phyloP scores from a whole-genome alignment of 2,797 vertebrate genomes.

The Lacerta agilis region DNA sequence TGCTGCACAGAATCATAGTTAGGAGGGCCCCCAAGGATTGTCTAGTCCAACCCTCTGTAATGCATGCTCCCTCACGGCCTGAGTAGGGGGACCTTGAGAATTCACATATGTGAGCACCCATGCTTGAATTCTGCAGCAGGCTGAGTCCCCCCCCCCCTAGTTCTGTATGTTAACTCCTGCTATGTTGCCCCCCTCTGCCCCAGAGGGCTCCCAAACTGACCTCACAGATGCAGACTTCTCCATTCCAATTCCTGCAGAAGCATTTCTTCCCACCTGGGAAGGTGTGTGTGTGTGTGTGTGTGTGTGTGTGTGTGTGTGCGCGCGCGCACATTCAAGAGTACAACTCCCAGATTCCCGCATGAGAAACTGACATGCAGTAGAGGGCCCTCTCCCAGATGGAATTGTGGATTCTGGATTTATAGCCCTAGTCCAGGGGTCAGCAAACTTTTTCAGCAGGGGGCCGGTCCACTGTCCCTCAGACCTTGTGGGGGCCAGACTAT shows the following conservation, averaged over 20 bases:
- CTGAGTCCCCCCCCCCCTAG: too few relatives aligned
- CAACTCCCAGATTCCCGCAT: neutral
- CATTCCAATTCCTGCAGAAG: too few relatives aligned
- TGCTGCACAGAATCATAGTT: neutral
- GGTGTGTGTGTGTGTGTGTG: too few relatives aligned
- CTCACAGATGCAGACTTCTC: neutral
- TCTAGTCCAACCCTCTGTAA: too few relatives aligned
- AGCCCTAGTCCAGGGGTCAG: too few relatives aligned
- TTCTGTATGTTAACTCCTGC: neutral
- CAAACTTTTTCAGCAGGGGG: too few relatives aligned
- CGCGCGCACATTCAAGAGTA: too few relatives aligned
- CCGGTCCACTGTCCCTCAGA: too few relatives aligned
- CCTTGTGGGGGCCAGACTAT: too few relatives aligned
- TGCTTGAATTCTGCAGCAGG: neutral
- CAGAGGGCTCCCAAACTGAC: too few relatives aligned
- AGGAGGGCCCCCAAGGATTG: too few relatives aligned
- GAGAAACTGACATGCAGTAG: neutral
- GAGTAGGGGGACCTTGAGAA: neutral
- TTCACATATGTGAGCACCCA: neutral
- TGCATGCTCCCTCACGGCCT: neutral
- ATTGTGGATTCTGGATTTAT: neutral
- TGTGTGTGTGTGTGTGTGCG: too few relatives aligned
- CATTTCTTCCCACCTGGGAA: neutral
- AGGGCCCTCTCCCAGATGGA: neutral
- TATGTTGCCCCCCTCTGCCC: neutral